These are phyloP conservation scores for Cynopterus brachyotis DNA, from an alignment of 2,113 vertebrate species.

Conservation along the genomic window DNA sequence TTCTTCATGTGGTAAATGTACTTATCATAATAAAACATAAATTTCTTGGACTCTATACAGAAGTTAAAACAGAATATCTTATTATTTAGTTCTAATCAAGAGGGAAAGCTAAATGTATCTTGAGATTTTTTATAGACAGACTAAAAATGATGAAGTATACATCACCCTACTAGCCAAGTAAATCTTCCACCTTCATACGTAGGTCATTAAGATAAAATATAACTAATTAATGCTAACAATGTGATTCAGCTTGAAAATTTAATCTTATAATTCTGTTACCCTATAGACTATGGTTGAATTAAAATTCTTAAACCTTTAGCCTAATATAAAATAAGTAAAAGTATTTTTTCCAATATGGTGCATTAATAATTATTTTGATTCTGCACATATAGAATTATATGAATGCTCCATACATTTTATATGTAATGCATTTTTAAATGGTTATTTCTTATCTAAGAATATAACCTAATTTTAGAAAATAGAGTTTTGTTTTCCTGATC, in stretches of 20 bases:
- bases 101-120: slow-evolving; percentile 32
- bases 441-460: background rate
- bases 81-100: slow-evolving; percentile 22
- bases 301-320: slow-evolving; percentile 5
- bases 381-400: background rate
- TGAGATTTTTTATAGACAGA: slow-evolving; percentile 26
- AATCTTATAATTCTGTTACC: background rate
- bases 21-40: slow-evolving; percentile 55
- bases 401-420: background rate
- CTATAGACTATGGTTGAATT: background rate
- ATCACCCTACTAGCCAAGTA: background rate
- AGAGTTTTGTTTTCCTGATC: background rate
- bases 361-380: background rate
- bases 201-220: slow-evolving; percentile 32
- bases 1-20: slow-evolving; percentile 39
- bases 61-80: slow-evolving; percentile 37
- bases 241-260: background rate
- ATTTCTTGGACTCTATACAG: slow-evolving; percentile 43
- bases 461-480: background rate
- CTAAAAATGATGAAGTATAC: background rate
- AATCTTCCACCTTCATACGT: background rate
- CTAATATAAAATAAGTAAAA: slow-evolving; percentile 24
- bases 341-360: background rate
- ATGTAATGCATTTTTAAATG: background rate
- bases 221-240: background rate